These are phyloP conservation scores for Parotocinclus haroldoi DNA, from an alignment of 2,797 vertebrate species.

Conservation along the genomic window DNA sequence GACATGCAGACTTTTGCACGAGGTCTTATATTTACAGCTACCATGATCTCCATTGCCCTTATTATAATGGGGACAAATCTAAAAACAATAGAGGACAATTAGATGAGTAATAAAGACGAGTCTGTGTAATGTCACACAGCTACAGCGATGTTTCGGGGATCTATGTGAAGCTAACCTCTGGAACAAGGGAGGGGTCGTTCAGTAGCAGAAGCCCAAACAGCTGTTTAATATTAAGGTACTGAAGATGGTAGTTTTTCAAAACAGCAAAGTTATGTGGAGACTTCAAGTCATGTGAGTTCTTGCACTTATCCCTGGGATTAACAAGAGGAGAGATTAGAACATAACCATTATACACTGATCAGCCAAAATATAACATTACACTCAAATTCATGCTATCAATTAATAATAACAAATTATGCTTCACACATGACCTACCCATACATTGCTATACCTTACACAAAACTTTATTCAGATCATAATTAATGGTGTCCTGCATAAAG, in stretches of 20 bases:
- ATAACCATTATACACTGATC: too few relatives aligned
- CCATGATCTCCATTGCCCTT: slow-evolving; percentile 64
- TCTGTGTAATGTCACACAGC: background rate
- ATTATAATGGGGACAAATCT: slow-evolving; percentile 85
- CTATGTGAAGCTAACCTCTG: slow-evolving; percentile 76
- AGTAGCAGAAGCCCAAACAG: slow-evolving; percentile 84
- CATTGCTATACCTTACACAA: too few relatives aligned
- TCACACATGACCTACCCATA: too few relatives aligned
- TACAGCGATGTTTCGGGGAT: background rate
- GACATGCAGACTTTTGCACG: slow-evolving; percentile 81
- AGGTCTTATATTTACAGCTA: slow-evolving; percentile 63
- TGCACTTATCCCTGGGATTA: slow-evolving; percentile 66
- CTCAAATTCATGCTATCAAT: too few relatives aligned
- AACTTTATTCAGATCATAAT: too few relatives aligned
- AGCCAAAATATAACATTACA: too few relatives aligned
- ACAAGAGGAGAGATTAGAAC: slow-evolving; percentile 44
- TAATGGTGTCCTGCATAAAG: too few relatives aligned
- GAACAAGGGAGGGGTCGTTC: slow-evolving; percentile 83
- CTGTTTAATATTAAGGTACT: slow-evolving; percentile 66
- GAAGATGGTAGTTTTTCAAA: slow-evolving; percentile 64
- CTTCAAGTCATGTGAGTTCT: slow-evolving; percentile 66
- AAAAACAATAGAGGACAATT: background rate
- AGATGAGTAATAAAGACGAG: background rate
- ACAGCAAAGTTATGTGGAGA: slow-evolving; percentile 64
- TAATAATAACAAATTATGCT: too few relatives aligned